Evolutionary conservation across 1,140 invertebrate species (phyloP), one percentile per base, ranked within the genome.

Genomic region (Drosophila auraria): DNA sequence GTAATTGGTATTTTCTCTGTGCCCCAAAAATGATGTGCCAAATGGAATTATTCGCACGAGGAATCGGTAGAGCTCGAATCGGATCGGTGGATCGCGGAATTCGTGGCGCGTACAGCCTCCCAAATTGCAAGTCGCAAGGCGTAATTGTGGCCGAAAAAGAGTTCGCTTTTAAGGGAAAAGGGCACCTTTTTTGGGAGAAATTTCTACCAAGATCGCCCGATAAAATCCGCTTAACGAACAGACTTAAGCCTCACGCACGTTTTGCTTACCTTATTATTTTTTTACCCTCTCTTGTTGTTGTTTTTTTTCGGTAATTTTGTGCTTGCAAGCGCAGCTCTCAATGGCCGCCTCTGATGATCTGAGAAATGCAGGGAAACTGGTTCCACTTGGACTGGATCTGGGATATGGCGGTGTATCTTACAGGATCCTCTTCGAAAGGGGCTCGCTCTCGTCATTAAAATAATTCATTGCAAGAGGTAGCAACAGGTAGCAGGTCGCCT

Each of bases 211-310:
- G 68, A 53, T 54, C 56, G 17, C 23, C 17, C 65, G 87, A 82
- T 86, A 82, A 90, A 90, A 80, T 86, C 86, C 75, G 82, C 82
- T 89, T 84, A 82, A 84, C 65, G 73, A 68, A 84, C 64, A 33
- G 53, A 45, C 76, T 75, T 82, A 78, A 61, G 44, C 57, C 69
- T 72, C 56, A 80, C 74, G 63, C 63, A 66, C 78, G 56, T 80
- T 70, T 68, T 65, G 36, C 60, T 61, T 57, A 69, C 63, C 51
- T 69, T 47, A 47, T 64, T 53, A 33, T 60, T 25, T 66, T 69
- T 73, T 17, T 54, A 6, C 27, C 27, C 7, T 11, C 6, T 23
- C 7, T 65, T n/a, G 8, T 5, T 44, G 15, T 49, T 47, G 15
- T 78, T 56, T 36, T 47, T 66, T 68, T 61, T 53, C 17, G 70